Evolutionary conservation across 2,113 vertebrate species (phyloP).

Genomic region (Sardina pilchardus): DNA sequence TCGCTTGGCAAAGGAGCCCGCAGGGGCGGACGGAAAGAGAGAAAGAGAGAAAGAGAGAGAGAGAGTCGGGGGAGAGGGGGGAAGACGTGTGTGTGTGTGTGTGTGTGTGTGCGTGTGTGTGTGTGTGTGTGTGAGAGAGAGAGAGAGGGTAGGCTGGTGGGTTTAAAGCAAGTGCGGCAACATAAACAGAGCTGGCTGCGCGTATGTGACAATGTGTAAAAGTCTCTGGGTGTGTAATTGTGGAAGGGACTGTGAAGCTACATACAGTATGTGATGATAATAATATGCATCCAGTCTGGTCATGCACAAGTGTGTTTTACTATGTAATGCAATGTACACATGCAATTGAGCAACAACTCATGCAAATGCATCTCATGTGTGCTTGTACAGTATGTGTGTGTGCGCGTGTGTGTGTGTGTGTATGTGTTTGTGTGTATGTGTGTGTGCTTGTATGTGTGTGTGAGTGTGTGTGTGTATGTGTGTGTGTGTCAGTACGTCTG

Average conservation of each 20-base stretch:
- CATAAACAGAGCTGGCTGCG: background rate
- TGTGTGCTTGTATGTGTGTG: background rate
- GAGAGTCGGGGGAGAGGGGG: background rate
- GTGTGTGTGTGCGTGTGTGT: background rate
- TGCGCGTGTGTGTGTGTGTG: background rate
- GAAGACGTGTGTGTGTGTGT: background rate
- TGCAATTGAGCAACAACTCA: background rate
- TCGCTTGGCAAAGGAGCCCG: background rate
- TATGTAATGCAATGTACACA: background rate
- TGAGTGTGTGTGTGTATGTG: background rate
- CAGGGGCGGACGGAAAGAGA: background rate
- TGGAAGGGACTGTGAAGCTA: background rate
- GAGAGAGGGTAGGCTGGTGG: background rate
- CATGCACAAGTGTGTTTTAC: background rate
- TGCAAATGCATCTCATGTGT: background rate
- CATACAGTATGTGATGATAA: background rate
- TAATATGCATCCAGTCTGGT: background rate
- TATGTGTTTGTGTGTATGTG: background rate
- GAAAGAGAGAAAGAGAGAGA: background rate
- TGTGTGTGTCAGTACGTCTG: background rate
- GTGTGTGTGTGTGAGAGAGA: background rate
- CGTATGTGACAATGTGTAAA: background rate
- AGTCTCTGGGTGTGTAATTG: background rate
- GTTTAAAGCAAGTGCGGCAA: background rate
- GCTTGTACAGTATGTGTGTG: no score